Evolutionary conservation across 2,113 vertebrate species (phyloP).

Genomic region (Hepsetus odoe): DNA sequence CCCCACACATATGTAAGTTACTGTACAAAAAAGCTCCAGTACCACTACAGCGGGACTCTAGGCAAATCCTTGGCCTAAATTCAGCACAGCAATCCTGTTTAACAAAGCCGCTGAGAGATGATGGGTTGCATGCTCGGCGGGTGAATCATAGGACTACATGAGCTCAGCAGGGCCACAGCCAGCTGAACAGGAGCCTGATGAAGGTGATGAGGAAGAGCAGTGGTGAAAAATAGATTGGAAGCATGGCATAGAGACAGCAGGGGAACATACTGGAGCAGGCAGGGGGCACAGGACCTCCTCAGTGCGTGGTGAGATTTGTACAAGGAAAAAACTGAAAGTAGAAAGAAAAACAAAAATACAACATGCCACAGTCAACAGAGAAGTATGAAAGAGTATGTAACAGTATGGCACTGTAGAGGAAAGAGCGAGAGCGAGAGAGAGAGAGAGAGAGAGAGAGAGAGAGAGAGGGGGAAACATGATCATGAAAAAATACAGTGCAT

Average conservation of each 20-base stretch:
- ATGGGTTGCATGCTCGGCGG: conserved; percentile 22
- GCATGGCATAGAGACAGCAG: conserved; percentile 69
- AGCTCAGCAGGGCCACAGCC: conserved; percentile 41
- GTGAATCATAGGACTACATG: conserved; percentile 33
- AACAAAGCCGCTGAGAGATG: not conserved
- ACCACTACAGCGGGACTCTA: not conserved
- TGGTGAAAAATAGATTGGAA: conserved; percentile 67
- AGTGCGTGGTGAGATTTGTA: conserved; percentile 67
- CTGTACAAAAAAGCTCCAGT: not conserved
- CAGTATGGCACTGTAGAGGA: conserved; percentile 3
- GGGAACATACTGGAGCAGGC: conserved; percentile 76
- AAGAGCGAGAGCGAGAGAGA: conserved; percentile 35
- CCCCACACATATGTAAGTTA: not conserved
- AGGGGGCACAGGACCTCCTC: conserved; percentile 73
- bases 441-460: conserved; percentile 45
- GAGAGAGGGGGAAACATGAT: conserved; percentile 1
- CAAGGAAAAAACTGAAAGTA: conserved; percentile 79
- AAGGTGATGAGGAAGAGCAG: conserved; percentile 56
- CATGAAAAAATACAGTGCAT: conserved; percentile 12
- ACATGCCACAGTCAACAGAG: conserved; percentile 76
- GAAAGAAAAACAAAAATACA: conserved; percentile 75
- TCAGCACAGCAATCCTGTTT: conserved; percentile 4
- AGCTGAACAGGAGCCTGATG: conserved; percentile 46
- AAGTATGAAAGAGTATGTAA: conserved; percentile 61
- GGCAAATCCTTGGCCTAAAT: not conserved